A percentile compares a stretch with the other conserved stretches of the same genome.
These are phyloP conservation scores for Lamellibrachia luymesi DNA, from an alignment of 1,140 invertebrate species.

Conservation along the genomic window DNA sequence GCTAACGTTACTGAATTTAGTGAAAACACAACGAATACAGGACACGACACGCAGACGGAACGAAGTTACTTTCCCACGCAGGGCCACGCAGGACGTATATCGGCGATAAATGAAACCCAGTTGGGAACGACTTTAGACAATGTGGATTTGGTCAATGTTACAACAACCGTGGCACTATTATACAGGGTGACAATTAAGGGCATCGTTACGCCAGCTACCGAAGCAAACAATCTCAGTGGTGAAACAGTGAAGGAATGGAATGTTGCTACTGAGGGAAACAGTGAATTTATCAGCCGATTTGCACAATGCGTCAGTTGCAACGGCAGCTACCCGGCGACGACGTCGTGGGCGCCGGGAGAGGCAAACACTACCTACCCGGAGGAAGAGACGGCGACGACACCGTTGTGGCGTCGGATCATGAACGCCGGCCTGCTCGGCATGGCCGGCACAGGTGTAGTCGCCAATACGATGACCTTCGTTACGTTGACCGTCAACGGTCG, in stretches of 20 bases:
- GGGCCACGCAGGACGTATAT: not conserved
- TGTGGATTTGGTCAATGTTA: not conserved
- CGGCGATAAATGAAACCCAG: not conserved
- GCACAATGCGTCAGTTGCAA: not conserved
- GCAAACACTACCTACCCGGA: too few species aligned
- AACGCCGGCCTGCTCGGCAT: too few species aligned
- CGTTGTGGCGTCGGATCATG: too few species aligned
- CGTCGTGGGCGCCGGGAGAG: not conserved
- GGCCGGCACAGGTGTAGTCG: too few species aligned
- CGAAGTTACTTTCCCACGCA: not conserved
- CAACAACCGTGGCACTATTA: not conserved
- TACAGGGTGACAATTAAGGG: not conserved
- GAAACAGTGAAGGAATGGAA: not conserved
- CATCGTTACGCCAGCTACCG: not conserved
- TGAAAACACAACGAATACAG: not conserved
- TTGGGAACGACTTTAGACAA: not conserved
- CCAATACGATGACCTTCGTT: too few species aligned
- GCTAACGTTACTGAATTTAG: not conserved
- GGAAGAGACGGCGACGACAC: too few species aligned
- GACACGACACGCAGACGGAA: not conserved
- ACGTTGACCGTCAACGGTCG: too few species aligned
- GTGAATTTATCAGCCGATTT: not conserved
- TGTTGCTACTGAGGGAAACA: not conserved
- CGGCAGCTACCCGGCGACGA: not conserved
- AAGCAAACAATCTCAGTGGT: not conserved